Evolutionary conservation across 2,797 vertebrate species (phyloP).

Genomic region (Darevskia mixta): DNA sequence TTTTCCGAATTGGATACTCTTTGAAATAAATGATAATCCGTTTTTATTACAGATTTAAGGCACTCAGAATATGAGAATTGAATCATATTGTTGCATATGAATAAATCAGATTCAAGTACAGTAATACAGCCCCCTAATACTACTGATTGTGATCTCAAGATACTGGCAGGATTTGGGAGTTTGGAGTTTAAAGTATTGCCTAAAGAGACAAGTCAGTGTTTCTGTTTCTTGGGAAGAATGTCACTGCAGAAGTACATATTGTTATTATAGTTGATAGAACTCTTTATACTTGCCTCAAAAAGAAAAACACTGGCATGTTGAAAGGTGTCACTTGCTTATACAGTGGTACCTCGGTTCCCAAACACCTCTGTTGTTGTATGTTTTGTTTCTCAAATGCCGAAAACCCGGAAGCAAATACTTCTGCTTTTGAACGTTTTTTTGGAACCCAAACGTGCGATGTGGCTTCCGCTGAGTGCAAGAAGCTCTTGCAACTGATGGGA

Average conservation of each 20-base stretch:
- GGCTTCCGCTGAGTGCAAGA: no score
- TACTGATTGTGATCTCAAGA: not conserved
- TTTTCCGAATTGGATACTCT: not conserved
- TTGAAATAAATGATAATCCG: not conserved
- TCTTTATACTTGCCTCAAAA: not conserved
- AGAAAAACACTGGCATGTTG: not conserved
- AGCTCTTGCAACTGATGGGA: no score
- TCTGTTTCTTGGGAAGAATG: not conserved
- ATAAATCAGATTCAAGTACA: not conserved
- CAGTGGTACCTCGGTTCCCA: no score
- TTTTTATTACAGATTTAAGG: not conserved
- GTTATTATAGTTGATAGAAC: not conserved
- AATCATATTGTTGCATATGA: not conserved
- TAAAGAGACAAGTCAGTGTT: not conserved
- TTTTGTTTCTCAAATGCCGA: no score
- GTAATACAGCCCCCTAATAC: not conserved
- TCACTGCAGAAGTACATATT: not conserved
- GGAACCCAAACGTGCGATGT: no score
- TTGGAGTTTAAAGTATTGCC: no score
- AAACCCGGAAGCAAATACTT: no score
- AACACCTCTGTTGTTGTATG: no score
- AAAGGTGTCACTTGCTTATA: not conserved
- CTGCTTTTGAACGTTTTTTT: no score
- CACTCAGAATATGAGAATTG: not conserved
- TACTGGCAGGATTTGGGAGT: not conserved